Conservation (phyloP, 2,113 vertebrate species). For the Zingel zingel region DNA sequence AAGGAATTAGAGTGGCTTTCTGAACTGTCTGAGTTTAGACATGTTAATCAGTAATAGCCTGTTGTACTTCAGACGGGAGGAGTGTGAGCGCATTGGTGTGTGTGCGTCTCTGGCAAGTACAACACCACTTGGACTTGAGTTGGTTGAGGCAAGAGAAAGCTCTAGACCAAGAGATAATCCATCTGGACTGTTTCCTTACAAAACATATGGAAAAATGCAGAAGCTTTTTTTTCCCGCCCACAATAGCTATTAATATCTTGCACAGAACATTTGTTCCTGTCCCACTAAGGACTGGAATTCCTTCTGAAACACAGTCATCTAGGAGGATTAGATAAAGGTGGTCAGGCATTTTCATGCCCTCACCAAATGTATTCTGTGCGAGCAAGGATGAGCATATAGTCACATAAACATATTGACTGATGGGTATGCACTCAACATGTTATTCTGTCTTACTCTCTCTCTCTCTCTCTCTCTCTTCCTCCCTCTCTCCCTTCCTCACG, state of each 20-base stretch:
- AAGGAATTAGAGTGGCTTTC: slow-evolving; percentile 66
- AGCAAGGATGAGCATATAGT: slow-evolving; percentile 29
- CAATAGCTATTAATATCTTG: slow-evolving; percentile 80
- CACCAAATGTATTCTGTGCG: slow-evolving; percentile 46
- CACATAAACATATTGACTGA: slow-evolving; percentile 52
- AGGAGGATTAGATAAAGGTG: slow-evolving; percentile 60
- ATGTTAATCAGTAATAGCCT: slow-evolving; percentile 81
- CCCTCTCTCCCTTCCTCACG: background rate
- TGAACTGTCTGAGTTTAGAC: slow-evolving; percentile 73
- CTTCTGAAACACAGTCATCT: slow-evolving; percentile 69
- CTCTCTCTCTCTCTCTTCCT: background rate
- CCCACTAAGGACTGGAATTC: slow-evolving; percentile 81
- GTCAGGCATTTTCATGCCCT: slow-evolving; percentile 66
- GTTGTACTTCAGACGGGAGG: slow-evolving; percentile 77
- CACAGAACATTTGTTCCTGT: slow-evolving; percentile 76
- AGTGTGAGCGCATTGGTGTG: slow-evolving; percentile 42
- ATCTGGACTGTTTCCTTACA: slow-evolving; percentile 78
- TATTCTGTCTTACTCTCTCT: background rate
- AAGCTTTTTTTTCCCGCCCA: slow-evolving; percentile 73
- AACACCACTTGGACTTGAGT: slow-evolving; percentile 66
- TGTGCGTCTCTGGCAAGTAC: slow-evolving; percentile 65
- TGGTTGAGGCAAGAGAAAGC: slow-evolving; percentile 67
- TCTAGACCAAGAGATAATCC: slow-evolving; percentile 78
- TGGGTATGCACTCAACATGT: slow-evolving; percentile 16
- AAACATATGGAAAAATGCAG: slow-evolving; percentile 80